Evolutionary conservation across 2,797 vertebrate species (phyloP).

Genomic region (Macropodus opercularis): DNA sequence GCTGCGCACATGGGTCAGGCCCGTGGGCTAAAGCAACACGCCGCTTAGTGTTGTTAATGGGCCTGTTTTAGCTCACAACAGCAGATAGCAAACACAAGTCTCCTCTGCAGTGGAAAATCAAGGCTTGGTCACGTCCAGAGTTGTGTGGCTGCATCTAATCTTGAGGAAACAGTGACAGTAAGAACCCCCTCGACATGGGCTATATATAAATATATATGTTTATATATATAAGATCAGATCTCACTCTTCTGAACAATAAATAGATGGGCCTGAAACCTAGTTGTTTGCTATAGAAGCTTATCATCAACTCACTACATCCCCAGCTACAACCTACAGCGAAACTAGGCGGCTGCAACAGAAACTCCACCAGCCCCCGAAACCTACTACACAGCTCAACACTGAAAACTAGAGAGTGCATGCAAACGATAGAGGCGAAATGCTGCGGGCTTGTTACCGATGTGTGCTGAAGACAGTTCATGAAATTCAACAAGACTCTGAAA

Average conservation of each 20-base stretch:
- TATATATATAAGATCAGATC: constrained; percentile 34
- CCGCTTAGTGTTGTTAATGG: constrained; percentile 31
- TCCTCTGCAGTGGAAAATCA: constrained; percentile 53
- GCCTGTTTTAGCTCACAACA: constrained; percentile 36
- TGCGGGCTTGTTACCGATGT: not conserved
- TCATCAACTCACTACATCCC: constrained; percentile 41
- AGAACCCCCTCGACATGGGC: constrained; percentile 44
- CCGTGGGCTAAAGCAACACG: not conserved
- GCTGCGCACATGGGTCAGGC: constrained; percentile 23
- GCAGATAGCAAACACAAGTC: constrained; percentile 28
- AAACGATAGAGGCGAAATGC: constrained; percentile 10
- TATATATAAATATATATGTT: constrained; percentile 53
- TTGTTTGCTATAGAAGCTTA: constrained; percentile 52
- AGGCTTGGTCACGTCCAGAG: constrained; percentile 37
- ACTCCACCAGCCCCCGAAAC: constrained; percentile 24
- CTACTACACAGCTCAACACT: constrained; percentile 7
- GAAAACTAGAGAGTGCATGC: constrained; percentile 1
- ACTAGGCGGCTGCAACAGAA: constrained; percentile 12
- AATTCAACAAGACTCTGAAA: constrained; percentile 49
- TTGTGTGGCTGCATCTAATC: constrained; percentile 62
- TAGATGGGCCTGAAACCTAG: too few species aligned
- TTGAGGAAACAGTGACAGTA: constrained; percentile 61
- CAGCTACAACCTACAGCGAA: constrained; percentile 29
- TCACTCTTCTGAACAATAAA: constrained; percentile 38
- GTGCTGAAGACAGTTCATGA: constrained; percentile 37